Evolutionary conservation across 2,797 vertebrate species (phyloP).

Genomic region (Delichon dasypus): DNA sequence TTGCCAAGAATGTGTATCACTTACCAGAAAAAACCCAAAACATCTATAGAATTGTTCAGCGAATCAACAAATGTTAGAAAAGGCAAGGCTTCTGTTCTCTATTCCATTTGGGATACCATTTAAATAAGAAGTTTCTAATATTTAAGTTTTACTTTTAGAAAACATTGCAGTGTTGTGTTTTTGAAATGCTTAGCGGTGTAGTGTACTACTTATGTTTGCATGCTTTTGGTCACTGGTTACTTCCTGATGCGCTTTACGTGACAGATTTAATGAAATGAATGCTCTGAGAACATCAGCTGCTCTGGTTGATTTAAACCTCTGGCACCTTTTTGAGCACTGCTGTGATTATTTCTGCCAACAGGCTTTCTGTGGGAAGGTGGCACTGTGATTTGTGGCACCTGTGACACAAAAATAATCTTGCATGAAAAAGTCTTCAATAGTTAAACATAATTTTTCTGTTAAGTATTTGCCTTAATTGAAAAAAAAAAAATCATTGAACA

Average conservation of each 20-base stretch:
- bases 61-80: not conserved
- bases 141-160: not conserved
- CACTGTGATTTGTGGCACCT: slow-evolving; percentile 54
- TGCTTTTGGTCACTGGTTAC: slow-evolving; percentile 61
- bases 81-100: not conserved
- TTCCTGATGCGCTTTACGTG: slow-evolving; percentile 46
- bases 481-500: not conserved
- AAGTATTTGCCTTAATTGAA: slow-evolving; percentile 25
- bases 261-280: slow-evolving; percentile 54
- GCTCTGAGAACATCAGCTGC: slow-evolving; percentile 49
- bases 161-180: not conserved
- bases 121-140: not conserved
- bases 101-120: not conserved
- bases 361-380: slow-evolving; percentile 55
- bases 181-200: slow-evolving; percentile 34
- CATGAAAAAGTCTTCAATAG: slow-evolving; percentile 45
- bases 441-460: slow-evolving; percentile 16
- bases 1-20: not conserved
- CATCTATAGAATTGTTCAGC: not conserved
- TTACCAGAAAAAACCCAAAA: not conserved
- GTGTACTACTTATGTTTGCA: slow-evolving; percentile 63
- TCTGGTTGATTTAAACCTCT: slow-evolving; percentile 56
- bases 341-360: slow-evolving; percentile 37
- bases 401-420: slow-evolving; percentile 33
- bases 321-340: slow-evolving; percentile 61